phyloP scores from a whole-genome alignment of 2,888 invertebrate genomes.

The Lysandra bellargus region DNA sequence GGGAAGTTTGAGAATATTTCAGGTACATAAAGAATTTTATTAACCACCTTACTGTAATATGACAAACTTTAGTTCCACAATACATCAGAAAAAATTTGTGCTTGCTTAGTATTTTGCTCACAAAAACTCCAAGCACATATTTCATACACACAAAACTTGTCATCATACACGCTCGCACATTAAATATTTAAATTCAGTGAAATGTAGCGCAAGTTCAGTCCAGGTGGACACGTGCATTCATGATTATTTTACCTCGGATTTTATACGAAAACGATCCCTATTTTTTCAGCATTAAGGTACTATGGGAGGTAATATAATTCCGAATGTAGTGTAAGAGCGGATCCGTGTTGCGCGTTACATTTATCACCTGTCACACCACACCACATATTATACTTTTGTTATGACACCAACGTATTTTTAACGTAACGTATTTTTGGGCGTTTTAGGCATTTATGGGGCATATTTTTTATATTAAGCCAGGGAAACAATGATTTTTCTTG shows the following conservation, averaged over 20 bases:
- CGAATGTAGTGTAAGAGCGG: conserved; percentile 50
- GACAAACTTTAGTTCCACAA: no score
- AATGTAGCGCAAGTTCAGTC: conserved; percentile 23
- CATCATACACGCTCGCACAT: neutral
- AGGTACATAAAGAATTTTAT: no score
- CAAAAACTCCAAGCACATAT: neutral
- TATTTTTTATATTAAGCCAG: neutral
- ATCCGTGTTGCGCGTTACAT: conserved; percentile 47
- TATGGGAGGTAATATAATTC: neutral
- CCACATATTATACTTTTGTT: neutral
- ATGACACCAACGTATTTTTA: neutral
- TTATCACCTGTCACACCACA: conserved; percentile 33
- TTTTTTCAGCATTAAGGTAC: neutral
- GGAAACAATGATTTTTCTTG: neutral
- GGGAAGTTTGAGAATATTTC: no score
- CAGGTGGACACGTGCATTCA: conserved; percentile 39
- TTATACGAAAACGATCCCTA: neutral
- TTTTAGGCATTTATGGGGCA: neutral
- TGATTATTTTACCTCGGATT: neutral
- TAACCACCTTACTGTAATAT: no score
- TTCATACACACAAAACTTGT: neutral
- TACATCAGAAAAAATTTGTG: no score
- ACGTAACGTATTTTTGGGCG: neutral
- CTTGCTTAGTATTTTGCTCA: neutral
- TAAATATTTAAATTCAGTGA: neutral